Evolutionary conservation across 1,140 invertebrate species (phyloP).

Genomic region (Helicorthomorpha holstii): DNA sequence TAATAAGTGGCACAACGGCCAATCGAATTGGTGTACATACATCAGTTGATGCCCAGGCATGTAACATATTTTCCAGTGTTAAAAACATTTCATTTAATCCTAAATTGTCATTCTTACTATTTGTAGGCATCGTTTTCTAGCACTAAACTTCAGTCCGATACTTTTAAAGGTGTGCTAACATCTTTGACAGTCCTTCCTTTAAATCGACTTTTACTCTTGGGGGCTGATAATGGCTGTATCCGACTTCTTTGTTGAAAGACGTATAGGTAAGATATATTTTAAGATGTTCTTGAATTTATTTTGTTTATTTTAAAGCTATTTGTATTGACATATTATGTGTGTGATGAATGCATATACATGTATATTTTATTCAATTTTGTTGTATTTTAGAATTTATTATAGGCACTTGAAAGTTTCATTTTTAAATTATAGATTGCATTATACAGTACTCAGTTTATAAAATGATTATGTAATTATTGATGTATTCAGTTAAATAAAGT

Average conservation of each 20-base stretch:
- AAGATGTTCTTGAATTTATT: too few relatives aligned
- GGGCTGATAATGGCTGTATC: slow-evolving; percentile 77
- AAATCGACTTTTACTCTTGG: slow-evolving; percentile 69
- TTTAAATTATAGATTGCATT: too few relatives aligned
- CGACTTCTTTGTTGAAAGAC: slow-evolving; percentile 67
- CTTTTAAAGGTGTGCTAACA: slow-evolving; percentile 78
- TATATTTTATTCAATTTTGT: too few relatives aligned
- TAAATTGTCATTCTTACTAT: slow-evolving; percentile 6
- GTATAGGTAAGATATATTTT: too few relatives aligned
- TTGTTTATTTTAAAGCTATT: too few relatives aligned
- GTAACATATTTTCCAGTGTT: slow-evolving; percentile 5
- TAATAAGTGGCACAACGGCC: slow-evolving; percentile 34
- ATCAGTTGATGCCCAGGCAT: slow-evolving; percentile 35
- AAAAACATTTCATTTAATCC: neutral
- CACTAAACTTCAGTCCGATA: slow-evolving; percentile 68
- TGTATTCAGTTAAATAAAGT: too few relatives aligned
- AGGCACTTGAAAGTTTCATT: too few relatives aligned
- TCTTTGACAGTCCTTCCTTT: slow-evolving; percentile 71
- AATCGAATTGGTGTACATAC: slow-evolving; percentile 81
- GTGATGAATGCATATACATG: too few relatives aligned
- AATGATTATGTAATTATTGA: too few relatives aligned
- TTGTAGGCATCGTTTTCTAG: slow-evolving; percentile 56
- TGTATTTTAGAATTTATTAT: too few relatives aligned
- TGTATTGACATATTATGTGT: too few relatives aligned
- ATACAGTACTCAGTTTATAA: too few relatives aligned